Conservation (phyloP, 2,113 vertebrate genomes). For the Sialia sialis region DNA sequence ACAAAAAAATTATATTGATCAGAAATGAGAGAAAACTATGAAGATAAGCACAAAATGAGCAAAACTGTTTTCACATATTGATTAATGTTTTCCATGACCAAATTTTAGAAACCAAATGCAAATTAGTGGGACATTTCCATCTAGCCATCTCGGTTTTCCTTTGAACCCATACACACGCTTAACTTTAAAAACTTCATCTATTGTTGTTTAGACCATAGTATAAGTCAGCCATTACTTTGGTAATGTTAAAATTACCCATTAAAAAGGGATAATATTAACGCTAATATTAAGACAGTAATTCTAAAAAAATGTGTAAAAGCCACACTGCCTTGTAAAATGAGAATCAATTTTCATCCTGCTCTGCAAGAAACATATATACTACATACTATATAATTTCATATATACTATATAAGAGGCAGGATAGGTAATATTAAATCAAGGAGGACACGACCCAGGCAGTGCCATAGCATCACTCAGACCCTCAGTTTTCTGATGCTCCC, state of each 20-base stretch:
- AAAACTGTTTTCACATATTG: not conserved
- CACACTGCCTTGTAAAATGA: not conserved
- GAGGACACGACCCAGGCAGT: not conserved
- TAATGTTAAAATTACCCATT: not conserved
- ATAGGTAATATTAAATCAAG: not conserved
- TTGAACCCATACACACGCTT: not conserved
- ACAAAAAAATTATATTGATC: not conserved
- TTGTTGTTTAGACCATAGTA: not conserved
- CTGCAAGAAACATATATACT: not conserved
- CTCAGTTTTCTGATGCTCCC: not conserved
- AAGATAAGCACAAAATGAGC: not conserved
- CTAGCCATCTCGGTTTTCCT: not conserved
- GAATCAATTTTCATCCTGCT: not conserved
- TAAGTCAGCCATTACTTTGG: not conserved
- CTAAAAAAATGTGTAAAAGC: not conserved
- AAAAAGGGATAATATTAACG: not conserved
- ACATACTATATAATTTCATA: too few species aligned
- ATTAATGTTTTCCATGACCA: not conserved
- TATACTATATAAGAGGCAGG: not conserved
- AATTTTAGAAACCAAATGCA: not conserved
- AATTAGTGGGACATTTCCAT: not conserved
- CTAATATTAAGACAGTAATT: not conserved
- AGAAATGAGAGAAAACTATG: not conserved
- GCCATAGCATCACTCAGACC: not conserved
- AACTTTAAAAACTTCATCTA: not conserved